Evolutionary conservation across 1,140 invertebrate species (phyloP).

Genomic region (Drosophila equinoxialis): DNA sequence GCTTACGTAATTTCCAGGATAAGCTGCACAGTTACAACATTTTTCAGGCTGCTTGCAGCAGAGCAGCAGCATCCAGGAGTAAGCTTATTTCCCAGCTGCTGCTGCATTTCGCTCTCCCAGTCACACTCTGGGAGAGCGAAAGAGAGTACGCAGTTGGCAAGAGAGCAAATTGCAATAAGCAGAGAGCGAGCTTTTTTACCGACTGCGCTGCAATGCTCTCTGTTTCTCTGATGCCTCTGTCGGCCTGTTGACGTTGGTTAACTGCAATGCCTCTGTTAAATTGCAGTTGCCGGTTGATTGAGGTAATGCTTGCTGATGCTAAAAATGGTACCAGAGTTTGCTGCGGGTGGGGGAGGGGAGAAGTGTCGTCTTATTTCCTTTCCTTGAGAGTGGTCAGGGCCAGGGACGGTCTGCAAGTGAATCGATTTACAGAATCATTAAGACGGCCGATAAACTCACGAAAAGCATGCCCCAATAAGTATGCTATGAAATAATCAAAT

Average conservation of each 20-base stretch:
- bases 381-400: conserved; percentile 9
- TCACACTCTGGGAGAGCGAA: neutral
- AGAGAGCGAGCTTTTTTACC: conserved; percentile 54
- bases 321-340: neutral
- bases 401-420: conserved; percentile 4
- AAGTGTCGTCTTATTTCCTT: neutral
- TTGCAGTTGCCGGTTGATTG: conserved; percentile 34
- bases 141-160: neutral
- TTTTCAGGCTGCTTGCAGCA: conserved; percentile 61
- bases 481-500: too few relatives aligned
- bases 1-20: conserved; percentile 81
- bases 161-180: neutral
- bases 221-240: neutral
- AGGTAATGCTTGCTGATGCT: neutral
- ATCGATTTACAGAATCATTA: neutral
- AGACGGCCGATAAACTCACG: neutral
- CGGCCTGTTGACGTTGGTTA: conserved; percentile 4
- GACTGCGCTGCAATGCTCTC: conserved; percentile 30
- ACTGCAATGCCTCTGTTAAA: conserved; percentile 29
- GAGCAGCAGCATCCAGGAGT: conserved; percentile 40
- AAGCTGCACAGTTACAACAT: conserved; percentile 81
- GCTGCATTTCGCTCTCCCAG: neutral
- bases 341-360: neutral
- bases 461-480: neutral
- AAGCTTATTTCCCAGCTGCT: conserved; percentile 22